These are phyloP conservation scores for Protosalanx chinensis DNA, from an alignment of 2,797 vertebrate genomes.

Conservation along the genomic window DNA sequence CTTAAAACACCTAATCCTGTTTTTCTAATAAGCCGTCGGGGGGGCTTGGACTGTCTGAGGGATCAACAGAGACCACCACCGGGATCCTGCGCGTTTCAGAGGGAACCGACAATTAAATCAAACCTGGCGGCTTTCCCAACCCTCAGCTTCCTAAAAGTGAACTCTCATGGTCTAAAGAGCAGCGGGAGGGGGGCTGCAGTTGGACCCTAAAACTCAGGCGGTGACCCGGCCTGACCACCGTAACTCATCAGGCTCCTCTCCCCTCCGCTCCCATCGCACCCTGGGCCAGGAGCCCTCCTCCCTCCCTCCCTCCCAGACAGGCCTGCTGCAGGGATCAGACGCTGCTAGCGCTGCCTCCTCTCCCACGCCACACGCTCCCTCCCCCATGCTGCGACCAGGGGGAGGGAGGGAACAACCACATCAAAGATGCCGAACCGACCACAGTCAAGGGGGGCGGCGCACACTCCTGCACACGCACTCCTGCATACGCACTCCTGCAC, in stretches of 20 bases:
- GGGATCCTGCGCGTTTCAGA: slow-evolving; percentile 57
- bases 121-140: slow-evolving; percentile 28
- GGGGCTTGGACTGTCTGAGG: slow-evolving; percentile 66
- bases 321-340: not conserved
- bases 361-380: not conserved
- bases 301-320: no score
- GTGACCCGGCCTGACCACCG: slow-evolving; percentile 31
- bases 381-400: not conserved
- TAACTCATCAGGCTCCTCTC: slow-evolving; percentile 33
- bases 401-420: not conserved
- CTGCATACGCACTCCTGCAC: no score
- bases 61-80: slow-evolving; percentile 48
- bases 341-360: not conserved
- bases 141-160: slow-evolving; percentile 5
- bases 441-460: not conserved
- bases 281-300: not conserved
- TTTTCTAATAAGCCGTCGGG: slow-evolving; percentile 66
- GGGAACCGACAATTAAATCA: slow-evolving; percentile 64
- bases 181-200: slow-evolving; percentile 30
- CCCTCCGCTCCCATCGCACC: slow-evolving; percentile 16
- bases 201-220: slow-evolving; percentile 23
- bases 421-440: slow-evolving; percentile 3
- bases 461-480: no score
- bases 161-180: slow-evolving; percentile 28
- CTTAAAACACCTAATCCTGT: slow-evolving; percentile 65